Evolutionary conservation across 1,140 invertebrate species (phyloP).

Genomic region (Cotesia chilonis): DNA sequence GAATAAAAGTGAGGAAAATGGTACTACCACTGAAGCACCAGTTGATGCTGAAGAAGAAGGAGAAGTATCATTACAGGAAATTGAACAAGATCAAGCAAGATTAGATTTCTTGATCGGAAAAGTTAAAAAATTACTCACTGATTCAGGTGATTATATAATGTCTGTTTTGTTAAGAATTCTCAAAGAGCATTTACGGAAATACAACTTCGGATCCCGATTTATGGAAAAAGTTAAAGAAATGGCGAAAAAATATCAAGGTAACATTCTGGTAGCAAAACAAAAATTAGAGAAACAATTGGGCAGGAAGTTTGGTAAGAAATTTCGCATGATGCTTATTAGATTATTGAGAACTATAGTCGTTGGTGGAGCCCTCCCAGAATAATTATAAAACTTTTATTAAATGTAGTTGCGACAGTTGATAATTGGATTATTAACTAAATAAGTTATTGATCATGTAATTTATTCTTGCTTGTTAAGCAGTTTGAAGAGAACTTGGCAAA

Average conservation of each 20-base stretch:
- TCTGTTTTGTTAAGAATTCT: conserved; percentile 24
- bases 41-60: too few species aligned
- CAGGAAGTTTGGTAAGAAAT: conserved; percentile 24
- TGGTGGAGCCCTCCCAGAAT: background rate
- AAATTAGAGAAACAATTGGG: conserved; percentile 23
- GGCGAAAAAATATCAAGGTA: background rate
- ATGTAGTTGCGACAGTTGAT: background rate
- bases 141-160: conserved; percentile 32
- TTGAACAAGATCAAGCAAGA: too few species aligned
- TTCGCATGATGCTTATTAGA: too few species aligned
- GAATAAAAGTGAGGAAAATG: too few species aligned
- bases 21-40: too few species aligned
- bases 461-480: conserved; percentile 19
- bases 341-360: conserved; percentile 22
- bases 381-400: background rate
- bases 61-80: too few species aligned
- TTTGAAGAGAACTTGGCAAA: background rate
- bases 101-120: too few species aligned
- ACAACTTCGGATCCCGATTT: conserved; percentile 24
- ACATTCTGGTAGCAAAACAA: background rate
- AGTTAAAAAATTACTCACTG: conserved; percentile 1
- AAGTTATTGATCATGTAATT: conserved; percentile 8
- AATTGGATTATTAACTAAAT: background rate
- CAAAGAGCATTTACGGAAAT: conserved; percentile 12
- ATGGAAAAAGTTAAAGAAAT: conserved; percentile 17